A percentile compares a stretch with the other conserved stretches of the same genome.
Conservation (phyloP, 2,888 invertebrate species). For the Morpho achilles region DNA sequence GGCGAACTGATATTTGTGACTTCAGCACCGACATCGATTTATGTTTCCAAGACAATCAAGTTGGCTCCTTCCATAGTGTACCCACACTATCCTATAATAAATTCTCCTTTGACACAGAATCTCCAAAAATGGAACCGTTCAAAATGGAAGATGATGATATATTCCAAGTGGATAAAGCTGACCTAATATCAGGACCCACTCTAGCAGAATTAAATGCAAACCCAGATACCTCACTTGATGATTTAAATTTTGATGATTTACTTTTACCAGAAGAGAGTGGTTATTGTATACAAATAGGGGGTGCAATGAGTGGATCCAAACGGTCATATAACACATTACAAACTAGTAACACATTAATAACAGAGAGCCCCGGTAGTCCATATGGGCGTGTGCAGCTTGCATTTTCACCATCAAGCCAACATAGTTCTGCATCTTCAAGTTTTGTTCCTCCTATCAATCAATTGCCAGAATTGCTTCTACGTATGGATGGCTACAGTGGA, state of each 20-base stretch:
- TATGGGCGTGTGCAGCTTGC: slow-evolving; percentile 70
- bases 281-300: slow-evolving; percentile 74
- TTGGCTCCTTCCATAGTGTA: slow-evolving; percentile 62
- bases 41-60: slow-evolving; percentile 71
- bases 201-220: slow-evolving; percentile 92
- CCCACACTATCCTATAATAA: slow-evolving; percentile 60
- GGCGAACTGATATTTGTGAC: slow-evolving; percentile 69
- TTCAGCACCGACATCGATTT: slow-evolving; percentile 78
- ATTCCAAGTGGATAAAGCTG: slow-evolving; percentile 92
- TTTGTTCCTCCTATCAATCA: slow-evolving; percentile 67
- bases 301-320: slow-evolving; percentile 66
- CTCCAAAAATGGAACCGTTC: slow-evolving; percentile 80
- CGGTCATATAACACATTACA: slow-evolving; percentile 42
- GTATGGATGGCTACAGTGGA: slow-evolving; percentile 79
- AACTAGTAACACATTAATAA: slow-evolving; percentile 42
- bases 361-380: slow-evolving; percentile 75
- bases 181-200: slow-evolving; percentile 90
- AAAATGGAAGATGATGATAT: slow-evolving; percentile 94
- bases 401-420: slow-evolving; percentile 84
- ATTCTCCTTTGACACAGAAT: slow-evolving; percentile 62
- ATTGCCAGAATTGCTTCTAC: slow-evolving; percentile 83
- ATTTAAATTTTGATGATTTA: slow-evolving; percentile 92
- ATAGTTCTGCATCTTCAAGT: slow-evolving; percentile 76
- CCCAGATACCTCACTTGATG: slow-evolving; percentile 89
- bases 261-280: slow-evolving; percentile 85